Base-by-base conservation (phyloP, 2,113 vertebrate species). In the Festucalex cinctus region DNA sequence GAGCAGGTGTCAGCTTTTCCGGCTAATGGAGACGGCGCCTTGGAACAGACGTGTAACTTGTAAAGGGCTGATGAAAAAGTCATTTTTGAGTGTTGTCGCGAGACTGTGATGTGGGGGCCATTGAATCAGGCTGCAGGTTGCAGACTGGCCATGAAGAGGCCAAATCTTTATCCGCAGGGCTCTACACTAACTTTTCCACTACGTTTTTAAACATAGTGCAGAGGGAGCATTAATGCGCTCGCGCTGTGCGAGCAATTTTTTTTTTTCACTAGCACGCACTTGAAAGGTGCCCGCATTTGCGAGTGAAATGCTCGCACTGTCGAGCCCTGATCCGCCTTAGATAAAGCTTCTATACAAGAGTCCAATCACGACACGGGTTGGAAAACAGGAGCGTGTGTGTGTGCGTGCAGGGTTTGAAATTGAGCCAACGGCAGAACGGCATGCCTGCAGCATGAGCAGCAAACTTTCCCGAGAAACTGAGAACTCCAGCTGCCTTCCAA, bases 61-160 rank as follows among this genome's bases (percentile, higher is more conserved):
- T 39, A 44, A 62, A 80, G 78, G 49, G 35, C 36, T 28, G 66
- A 68, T 74, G 58, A 24, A 66, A 66, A 62, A 24, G 62, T 4
- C 68, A 73, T 74, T 68, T 81, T 58, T 73, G 66, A 57, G 57
- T 26, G 79, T 32, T 58, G 59, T 6, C 7, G 48, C 73, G 69
- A 60, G 78, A n/a, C 43, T 68, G 74, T 73, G 24, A 17, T 28
- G 14, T 35, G 26, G 14, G 17, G 54, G 70, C 60, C 87, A 87
- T 81, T 89, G 79, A 83, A 71, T 73, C 80, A 75, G 58, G 75
- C 74, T 77, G 71, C 78, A 69, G 80, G 16, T 76, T 79, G 85
- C 87, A 89, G 85, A 78, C 66, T 28, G n/a, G 84, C 89, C 83
- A 83, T 87, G 88, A 89, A 54, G 65, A 66, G 62, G 16, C 81